A percentile compares a stretch with the other conserved stretches of the same genome.
These are phyloP conservation scores for Oxycera nigricornis DNA, from an alignment of 2,888 invertebrate species.

Conservation along the genomic window DNA sequence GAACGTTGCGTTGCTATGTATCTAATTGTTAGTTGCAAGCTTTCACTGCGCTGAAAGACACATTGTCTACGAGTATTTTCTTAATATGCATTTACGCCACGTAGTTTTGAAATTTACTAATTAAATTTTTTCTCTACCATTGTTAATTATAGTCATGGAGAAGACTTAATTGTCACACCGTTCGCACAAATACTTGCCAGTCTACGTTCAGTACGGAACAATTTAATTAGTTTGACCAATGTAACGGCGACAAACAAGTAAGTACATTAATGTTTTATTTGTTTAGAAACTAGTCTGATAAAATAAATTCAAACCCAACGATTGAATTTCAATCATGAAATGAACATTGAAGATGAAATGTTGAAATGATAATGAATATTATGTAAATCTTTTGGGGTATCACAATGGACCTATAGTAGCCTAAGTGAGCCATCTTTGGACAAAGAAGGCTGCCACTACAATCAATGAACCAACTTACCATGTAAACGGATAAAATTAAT, in stretches of 20 bases:
- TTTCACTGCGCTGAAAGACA: background rate
- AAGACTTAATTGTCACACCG: slow-evolving; percentile 99
- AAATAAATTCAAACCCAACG: background rate
- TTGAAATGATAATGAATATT: too few relatives aligned
- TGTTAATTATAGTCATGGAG: slow-evolving; percentile 75
- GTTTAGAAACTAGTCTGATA: background rate
- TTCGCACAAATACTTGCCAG: slow-evolving; percentile 99
- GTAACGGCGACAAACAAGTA: slow-evolving; percentile 79
- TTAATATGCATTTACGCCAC: too few relatives aligned
- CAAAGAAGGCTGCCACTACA: too few relatives aligned
- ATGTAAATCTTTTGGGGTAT: too few relatives aligned
- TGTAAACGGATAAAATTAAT: background rate
- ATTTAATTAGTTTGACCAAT: slow-evolving; percentile 97
- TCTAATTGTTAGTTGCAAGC: background rate
- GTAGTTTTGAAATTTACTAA: background rate
- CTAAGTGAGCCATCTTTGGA: too few relatives aligned
- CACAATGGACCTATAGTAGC: too few relatives aligned
- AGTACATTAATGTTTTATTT: slow-evolving; percentile 46
- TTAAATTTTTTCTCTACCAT: too few relatives aligned
- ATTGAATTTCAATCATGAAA: background rate
- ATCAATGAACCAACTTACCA: too few relatives aligned
- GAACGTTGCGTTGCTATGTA: background rate
- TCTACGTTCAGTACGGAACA: slow-evolving; percentile 96
- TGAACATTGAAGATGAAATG: background rate
- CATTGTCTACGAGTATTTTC: background rate